Conservation (phyloP, 2,113 vertebrate species). For the Actinemys pallida region DNA sequence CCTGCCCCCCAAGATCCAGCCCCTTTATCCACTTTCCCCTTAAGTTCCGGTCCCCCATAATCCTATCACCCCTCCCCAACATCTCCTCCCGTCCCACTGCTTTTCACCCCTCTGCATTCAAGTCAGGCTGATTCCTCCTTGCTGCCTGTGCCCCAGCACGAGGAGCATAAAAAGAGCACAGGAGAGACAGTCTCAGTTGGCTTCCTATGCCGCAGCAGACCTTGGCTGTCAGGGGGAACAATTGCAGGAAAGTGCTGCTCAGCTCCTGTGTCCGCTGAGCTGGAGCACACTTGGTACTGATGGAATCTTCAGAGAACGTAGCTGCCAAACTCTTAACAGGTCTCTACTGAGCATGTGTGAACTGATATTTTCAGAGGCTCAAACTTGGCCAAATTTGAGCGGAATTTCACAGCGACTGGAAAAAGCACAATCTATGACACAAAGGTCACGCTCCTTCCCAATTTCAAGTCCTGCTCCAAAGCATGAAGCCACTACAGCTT, state of each 20-base stretch:
- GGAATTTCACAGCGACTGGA: background rate
- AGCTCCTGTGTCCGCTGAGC: background rate
- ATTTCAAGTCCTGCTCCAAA: background rate
- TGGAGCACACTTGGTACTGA: background rate
- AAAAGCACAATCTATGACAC: background rate
- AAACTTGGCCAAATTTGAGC: background rate
- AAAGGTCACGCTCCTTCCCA: background rate
- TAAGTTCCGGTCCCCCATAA: background rate
- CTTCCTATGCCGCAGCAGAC: background rate
- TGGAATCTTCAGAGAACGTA: background rate
- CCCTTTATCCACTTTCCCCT: background rate
- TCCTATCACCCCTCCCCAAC: background rate
- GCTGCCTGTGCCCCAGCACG: background rate
- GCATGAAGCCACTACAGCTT: conserved; percentile 8
- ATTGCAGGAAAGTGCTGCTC: background rate
- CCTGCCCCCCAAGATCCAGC: background rate
- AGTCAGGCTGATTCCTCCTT: background rate
- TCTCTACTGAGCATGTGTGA: background rate
- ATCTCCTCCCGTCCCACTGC: background rate
- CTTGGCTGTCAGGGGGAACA: background rate
- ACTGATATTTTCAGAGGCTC: background rate
- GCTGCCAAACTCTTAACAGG: background rate
- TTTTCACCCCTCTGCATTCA: background rate
- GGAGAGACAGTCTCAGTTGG: background rate
- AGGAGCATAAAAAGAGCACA: fast-evolving